These are phyloP conservation scores for Limnodromus scolopaceus DNA, from an alignment of 2,797 vertebrate species.

Conservation along the genomic window DNA sequence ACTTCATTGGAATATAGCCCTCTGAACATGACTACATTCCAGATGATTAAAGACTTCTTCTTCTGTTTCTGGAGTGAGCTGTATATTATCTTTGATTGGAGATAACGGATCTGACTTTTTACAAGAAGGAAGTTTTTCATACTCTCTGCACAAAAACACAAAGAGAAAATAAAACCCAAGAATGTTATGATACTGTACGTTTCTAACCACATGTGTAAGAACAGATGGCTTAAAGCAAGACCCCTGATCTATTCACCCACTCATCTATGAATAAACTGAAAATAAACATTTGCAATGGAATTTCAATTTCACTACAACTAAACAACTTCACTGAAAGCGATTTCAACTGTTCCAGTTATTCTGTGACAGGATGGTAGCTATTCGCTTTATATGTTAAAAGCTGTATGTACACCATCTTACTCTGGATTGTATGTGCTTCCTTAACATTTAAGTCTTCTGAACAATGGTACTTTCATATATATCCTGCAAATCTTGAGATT, in stretches of 20 bases:
- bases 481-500: background rate
- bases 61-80: slow-evolving; percentile 75
- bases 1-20: slow-evolving; percentile 77
- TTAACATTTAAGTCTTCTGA: background rate
- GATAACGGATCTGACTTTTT: slow-evolving; percentile 83
- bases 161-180: background rate
- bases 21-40: slow-evolving; percentile 61
- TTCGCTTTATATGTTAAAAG: background rate
- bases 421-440: background rate
- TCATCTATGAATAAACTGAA: background rate
- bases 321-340: background rate
- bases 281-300: background rate
- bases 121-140: slow-evolving; percentile 76
- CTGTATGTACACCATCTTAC: background rate
- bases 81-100: slow-evolving; percentile 85
- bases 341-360: background rate
- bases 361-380: background rate
- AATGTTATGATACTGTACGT: background rate
- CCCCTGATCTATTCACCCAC: background rate
- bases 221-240: background rate
- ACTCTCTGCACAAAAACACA: slow-evolving; percentile 78
- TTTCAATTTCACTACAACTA: background rate
- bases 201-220: background rate
- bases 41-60: slow-evolving; percentile 73
- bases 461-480: background rate